Evolutionary conservation across 2,797 vertebrate species (phyloP), one percentile per base, ranked within the genome.

Genomic region (Nasua narica): DNA sequence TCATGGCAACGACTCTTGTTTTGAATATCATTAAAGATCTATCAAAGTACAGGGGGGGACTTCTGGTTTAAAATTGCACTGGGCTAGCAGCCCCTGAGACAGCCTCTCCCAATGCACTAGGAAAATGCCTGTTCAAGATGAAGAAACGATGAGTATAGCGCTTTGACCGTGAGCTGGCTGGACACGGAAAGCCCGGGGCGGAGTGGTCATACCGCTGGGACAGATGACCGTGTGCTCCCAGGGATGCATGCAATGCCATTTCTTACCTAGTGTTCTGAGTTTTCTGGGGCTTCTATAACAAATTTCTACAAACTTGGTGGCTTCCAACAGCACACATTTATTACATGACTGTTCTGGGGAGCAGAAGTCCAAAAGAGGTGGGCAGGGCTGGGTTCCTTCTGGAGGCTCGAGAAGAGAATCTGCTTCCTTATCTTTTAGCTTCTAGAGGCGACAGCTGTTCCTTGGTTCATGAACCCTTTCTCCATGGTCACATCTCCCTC

Each of bases 1-100:
- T 87, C 85, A 90, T 86, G 90, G 77, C 83, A 96, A 92, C 95
- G 19, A 9, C 67, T 92, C 79, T 95, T 90, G 81, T 78, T 96
- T 62, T 90, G 92, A 87, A 62, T 91, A 87, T 67, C 50, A 67
- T 95, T 77, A 77, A 93, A 93, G 76, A 52, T 56, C 48, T 62
- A 62, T 70, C 90, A 52, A 37, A 35, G 40, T 37, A 7, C 18
- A 16, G 35, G 32, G 29, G 67, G 88, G 62, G 87, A 74, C 32
- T 37, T 90, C 62, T 65, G 91, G 46, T 70, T 94, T 90, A 32
- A 74, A 88, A 78, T 25, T 40, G 27, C 23, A 6, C 3, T 12
- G 74, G 78, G 54, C 37, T 43, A 18, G 87, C 54, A 18, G 25
- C 85, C 27, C 69, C 54, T 1, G 56, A 89, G 19, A 43, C 16